Conservation (phyloP, 2,113 vertebrate genomes). For the Misgurnus mizolepis region DNA sequence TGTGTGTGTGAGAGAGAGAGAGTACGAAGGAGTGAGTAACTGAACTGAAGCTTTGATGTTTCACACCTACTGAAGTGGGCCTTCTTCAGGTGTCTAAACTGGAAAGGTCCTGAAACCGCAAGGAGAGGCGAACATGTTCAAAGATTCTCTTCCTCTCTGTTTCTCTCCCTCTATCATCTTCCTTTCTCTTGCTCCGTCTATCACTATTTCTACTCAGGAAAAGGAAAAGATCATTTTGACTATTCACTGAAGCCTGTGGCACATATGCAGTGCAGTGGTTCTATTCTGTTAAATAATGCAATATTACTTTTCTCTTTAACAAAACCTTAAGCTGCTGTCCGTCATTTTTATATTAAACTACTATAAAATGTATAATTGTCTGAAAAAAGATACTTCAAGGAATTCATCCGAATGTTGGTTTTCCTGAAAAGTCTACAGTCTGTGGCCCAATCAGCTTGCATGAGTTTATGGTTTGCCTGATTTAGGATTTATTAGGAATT, state of each 20-base stretch:
- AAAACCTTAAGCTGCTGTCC: background rate
- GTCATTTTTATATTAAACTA: background rate
- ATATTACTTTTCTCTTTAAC: background rate
- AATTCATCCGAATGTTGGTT: too few relatives aligned
- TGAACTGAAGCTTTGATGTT: constrained; percentile 48
- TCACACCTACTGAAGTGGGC: constrained; percentile 47
- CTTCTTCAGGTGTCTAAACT: constrained; percentile 48
- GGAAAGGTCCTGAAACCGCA: constrained; percentile 43
- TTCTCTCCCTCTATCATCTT: background rate
- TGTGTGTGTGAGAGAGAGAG: background rate
- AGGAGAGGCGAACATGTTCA: constrained; percentile 35
- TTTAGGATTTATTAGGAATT: too few relatives aligned
- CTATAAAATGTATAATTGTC: too few relatives aligned
- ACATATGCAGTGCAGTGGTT: background rate
- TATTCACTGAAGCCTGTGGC: constrained; percentile 22
- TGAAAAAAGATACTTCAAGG: too few relatives aligned
- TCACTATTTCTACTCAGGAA: background rate
- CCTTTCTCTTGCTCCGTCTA: background rate
- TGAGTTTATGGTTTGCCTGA: too few relatives aligned
- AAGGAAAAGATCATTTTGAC: constrained; percentile 3
- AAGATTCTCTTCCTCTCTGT: constrained; percentile 26
- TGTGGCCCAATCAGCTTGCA: too few relatives aligned
- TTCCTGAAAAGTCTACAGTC: too few relatives aligned
- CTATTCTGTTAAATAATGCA: background rate
- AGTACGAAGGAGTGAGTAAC: background rate